A percentile compares a stretch with the other conserved stretches of the same genome.
Evolutionary conservation across 1,140 invertebrate species (phyloP).

Genomic region (Drosophila arawakana): DNA sequence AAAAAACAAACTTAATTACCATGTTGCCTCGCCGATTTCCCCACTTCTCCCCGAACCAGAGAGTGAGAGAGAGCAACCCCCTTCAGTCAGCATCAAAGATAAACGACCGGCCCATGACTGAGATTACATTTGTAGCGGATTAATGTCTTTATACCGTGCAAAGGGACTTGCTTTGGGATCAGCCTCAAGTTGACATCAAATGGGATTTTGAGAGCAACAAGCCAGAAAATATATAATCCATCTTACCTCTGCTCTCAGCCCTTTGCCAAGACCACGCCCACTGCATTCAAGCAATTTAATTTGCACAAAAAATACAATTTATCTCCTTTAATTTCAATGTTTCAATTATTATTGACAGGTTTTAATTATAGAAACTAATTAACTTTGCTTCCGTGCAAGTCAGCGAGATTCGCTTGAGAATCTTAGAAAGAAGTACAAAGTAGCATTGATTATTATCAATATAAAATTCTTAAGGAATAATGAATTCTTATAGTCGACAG

Average conservation of each 20-base stretch:
- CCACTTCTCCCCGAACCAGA: not conserved
- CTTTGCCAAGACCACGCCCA: not conserved
- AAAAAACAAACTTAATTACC: conserved; percentile 56
- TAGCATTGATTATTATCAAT: no score
- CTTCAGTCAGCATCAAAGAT: conserved; percentile 43
- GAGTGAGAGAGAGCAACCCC: not conserved
- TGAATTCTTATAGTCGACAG: no score
- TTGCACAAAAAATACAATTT: not conserved
- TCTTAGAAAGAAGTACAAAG: no score
- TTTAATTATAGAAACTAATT: no score
- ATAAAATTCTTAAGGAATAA: no score
- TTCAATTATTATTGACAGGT: no score
- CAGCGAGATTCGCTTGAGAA: no score
- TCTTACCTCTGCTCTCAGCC: not conserved
- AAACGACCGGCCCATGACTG: conserved; percentile 34
- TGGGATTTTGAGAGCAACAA: conserved; percentile 1
- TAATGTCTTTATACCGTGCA: not conserved
- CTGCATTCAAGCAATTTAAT: not conserved
- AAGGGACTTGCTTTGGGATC: not conserved
- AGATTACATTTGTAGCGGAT: conserved; percentile 25
- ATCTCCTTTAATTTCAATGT: no score
- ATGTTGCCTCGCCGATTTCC: conserved; percentile 2
- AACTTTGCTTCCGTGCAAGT: no score
- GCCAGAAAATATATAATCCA: not conserved
- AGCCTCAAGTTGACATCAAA: conserved; percentile 6